Conservation (phyloP, 1,140 invertebrate species). For the Papilio polytes region DNA sequence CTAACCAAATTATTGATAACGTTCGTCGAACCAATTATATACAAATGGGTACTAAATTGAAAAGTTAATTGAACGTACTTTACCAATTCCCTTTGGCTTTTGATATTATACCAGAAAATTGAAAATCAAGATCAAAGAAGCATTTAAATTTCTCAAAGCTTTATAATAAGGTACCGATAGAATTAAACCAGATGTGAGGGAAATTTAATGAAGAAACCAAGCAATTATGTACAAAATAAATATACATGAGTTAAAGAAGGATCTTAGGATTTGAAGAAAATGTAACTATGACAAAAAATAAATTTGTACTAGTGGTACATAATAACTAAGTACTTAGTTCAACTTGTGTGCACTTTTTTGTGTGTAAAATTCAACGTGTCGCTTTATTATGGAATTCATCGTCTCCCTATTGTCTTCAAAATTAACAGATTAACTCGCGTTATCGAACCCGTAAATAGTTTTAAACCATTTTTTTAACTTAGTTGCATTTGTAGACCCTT, state of each 20-base stretch:
- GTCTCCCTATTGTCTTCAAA: no score
- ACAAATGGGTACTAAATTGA: not conserved
- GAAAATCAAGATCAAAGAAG: conserved; percentile 24
- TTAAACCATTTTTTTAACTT: no score
- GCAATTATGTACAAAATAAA: not conserved
- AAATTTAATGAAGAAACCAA: not conserved
- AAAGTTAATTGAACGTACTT: conserved; percentile 14
- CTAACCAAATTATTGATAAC: not conserved
- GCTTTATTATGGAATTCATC: not conserved
- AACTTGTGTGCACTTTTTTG: not conserved
- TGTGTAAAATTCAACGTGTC: not conserved
- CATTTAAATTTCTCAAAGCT: conserved; percentile 16
- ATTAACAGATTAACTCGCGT: no score
- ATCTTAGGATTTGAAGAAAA: not conserved
- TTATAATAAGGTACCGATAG: conserved; percentile 8
- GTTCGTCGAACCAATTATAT: not conserved
- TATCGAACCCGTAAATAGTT: no score
- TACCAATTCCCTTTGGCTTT: not conserved
- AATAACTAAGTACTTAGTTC: not conserved
- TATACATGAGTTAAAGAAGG: not conserved
- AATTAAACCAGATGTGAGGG: not conserved
- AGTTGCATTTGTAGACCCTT: no score
- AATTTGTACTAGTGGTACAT: not conserved
- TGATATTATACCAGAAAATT: conserved; percentile 17
- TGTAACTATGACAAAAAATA: not conserved